phyloP scores from a whole-genome alignment of 1,140 invertebrate species.

The Trissolcus basalis region DNA sequence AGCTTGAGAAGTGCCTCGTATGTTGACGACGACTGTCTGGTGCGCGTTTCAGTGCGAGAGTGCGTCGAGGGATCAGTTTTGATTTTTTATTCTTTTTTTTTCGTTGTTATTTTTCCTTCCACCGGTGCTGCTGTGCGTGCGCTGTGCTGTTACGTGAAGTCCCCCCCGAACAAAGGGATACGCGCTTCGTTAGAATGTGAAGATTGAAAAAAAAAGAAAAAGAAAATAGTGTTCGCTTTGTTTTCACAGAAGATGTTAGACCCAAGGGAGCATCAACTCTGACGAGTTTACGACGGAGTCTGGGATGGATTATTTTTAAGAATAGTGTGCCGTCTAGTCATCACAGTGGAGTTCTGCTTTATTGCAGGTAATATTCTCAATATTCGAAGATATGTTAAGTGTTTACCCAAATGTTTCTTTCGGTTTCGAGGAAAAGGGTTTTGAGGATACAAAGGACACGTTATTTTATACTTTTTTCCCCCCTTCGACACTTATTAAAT shows the following conservation, averaged over 20 bases:
- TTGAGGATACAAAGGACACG: too few species aligned
- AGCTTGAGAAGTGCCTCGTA: constrained; percentile 30
- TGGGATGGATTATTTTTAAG: constrained; percentile 63
- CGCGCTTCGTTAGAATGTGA: constrained; percentile 38
- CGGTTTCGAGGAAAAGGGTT: too few species aligned
- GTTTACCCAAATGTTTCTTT: not conserved
- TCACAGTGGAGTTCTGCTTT: constrained; percentile 75
- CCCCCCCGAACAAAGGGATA: constrained; percentile 39
- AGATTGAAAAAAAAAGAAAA: constrained; percentile 23
- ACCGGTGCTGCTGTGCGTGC: constrained; percentile 28
- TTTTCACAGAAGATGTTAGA: constrained; percentile 52
- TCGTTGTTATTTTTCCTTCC: constrained; percentile 10
- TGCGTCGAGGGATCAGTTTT: constrained; percentile 35
- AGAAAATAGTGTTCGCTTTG: constrained; percentile 49
- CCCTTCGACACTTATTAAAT: too few species aligned
- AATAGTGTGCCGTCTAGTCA: constrained; percentile 64
- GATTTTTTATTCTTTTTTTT: constrained; percentile 21
- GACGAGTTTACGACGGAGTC: constrained; percentile 26
- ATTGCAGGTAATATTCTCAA: constrained; percentile 67
- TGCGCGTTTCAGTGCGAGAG: constrained; percentile 33
- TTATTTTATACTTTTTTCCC: too few species aligned
- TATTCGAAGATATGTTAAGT: constrained; percentile 14
- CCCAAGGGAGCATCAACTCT: constrained; percentile 50
- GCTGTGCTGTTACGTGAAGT: constrained; percentile 37
- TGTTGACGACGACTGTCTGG: constrained; percentile 32